Conservation (phyloP, 2,113 vertebrate genomes). For the Erinaceus europaeus region DNA sequence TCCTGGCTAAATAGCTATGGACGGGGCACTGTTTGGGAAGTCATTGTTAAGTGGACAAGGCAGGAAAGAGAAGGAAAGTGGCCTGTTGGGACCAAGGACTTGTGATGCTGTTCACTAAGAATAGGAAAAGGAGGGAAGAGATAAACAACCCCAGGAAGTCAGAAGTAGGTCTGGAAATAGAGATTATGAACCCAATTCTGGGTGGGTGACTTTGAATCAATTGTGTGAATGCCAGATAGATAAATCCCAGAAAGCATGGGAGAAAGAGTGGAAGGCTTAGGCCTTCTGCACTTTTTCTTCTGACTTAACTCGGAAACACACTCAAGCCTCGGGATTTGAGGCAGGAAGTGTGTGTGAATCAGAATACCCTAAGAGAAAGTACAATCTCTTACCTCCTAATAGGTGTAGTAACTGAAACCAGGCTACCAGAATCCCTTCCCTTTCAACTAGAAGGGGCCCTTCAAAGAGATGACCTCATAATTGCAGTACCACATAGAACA, state of each 20-base stretch:
- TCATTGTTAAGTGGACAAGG: background rate
- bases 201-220: conserved; percentile 48
- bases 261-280: background rate
- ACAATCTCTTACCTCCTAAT: conserved; percentile 21
- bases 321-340: background rate
- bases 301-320: conserved; percentile 49
- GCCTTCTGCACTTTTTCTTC: background rate
- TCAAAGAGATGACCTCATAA: background rate
- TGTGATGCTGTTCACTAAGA: background rate
- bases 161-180: conserved; percentile 57
- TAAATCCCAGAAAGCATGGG: conserved; percentile 19
- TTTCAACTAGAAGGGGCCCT: background rate
- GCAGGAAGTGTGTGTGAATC: conserved; percentile 1
- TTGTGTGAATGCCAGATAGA: conserved; percentile 36
- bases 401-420: background rate
- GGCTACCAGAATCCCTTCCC: background rate
- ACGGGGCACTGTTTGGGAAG: background rate
- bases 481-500: background rate
- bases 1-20: background rate
- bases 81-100: conserved; percentile 12
- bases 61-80: conserved; percentile 14
- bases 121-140: background rate
- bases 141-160: conserved; percentile 35
- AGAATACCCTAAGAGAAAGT: conserved; percentile 10
- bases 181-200: conserved; percentile 49